Conservation (phyloP, 35 echinoderm and acorn worm species). For the Heliocidaris erythrogramma region DNA sequence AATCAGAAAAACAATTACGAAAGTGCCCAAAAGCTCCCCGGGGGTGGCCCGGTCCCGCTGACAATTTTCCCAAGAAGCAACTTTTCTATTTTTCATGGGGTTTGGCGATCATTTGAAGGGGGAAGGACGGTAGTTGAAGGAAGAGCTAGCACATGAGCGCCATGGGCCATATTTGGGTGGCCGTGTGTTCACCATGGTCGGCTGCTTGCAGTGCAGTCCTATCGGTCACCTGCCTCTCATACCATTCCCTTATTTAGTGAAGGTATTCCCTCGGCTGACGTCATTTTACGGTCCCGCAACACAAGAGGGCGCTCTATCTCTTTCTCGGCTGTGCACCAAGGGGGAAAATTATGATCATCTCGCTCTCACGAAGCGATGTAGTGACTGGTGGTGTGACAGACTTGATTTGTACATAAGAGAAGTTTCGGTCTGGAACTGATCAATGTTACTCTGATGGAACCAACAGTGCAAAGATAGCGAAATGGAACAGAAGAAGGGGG, state of each 20-base stretch:
- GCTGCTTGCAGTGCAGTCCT: slow-evolving; percentile 36
- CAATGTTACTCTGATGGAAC: background rate
- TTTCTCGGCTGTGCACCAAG: background rate
- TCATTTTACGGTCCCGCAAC: slow-evolving; percentile 51
- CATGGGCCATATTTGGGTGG: slow-evolving; percentile 47
- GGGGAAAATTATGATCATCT: background rate
- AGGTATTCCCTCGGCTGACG: slow-evolving; percentile 93
- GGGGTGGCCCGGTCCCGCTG: too few species aligned
- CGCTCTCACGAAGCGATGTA: background rate
- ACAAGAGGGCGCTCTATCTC: slow-evolving; percentile 10
- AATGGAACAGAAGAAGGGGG: background rate
- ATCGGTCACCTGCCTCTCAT: slow-evolving; percentile 69
- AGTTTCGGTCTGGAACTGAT: background rate
- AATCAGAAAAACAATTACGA: too few species aligned
- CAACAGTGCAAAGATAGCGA: background rate
- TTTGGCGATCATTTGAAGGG: slow-evolving; percentile 39
- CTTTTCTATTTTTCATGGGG: background rate
- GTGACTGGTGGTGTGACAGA: background rate
- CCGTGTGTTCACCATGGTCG: slow-evolving; percentile 30
- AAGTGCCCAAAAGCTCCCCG: too few species aligned
- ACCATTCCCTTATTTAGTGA: slow-evolving; percentile 98
- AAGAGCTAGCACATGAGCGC: slow-evolving; percentile 39
- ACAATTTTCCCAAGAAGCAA: too few species aligned
- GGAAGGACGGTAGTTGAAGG: background rate
- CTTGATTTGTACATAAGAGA: background rate